A percentile compares a stretch with the other conserved stretches of the same genome.
Conservation (phyloP, 2,888 invertebrate species). For the Podabrus alpinus region DNA sequence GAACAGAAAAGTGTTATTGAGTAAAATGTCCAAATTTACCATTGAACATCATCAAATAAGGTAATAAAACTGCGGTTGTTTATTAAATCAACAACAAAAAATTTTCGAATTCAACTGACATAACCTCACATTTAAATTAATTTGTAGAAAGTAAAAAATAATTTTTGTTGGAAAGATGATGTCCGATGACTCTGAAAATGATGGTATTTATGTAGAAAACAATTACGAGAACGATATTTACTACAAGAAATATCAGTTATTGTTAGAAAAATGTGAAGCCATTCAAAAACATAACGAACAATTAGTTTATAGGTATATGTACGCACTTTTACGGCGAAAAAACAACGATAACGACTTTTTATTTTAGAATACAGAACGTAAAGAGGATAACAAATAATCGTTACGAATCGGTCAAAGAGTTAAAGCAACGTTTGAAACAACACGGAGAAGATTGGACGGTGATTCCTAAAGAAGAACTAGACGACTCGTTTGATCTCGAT, state of each 20-base stretch:
- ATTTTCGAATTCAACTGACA: not conserved
- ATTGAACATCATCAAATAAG: not conserved
- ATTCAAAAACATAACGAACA: conserved; percentile 79
- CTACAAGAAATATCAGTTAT: conserved; percentile 73
- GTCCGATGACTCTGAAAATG: conserved; percentile 66
- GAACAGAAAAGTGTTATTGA: not conserved
- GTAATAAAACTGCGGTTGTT: not conserved
- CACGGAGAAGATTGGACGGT: conserved; percentile 71
- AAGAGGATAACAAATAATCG: conserved; percentile 70
- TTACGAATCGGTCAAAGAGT: conserved; percentile 69
- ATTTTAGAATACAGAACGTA: conserved; percentile 68
- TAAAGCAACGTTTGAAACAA: conserved; percentile 70
- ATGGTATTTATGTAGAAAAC: conserved; percentile 54
- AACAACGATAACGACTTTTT: not conserved
- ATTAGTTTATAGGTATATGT: conserved; percentile 65
- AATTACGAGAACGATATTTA: conserved; percentile 68
- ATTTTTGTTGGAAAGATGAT: conserved; percentile 50
- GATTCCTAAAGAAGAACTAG: conserved; percentile 47
- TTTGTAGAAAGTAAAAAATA: not conserved
- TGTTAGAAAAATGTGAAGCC: conserved; percentile 74
- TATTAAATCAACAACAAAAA: not conserved
- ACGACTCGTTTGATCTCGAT: conserved; percentile 39
- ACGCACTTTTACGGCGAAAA: not conserved
- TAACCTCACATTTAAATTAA: not conserved
- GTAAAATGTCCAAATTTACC: too few species aligned